Conservation (phyloP, 2,113 vertebrate genomes). For the Leuciscus idus region DNA sequence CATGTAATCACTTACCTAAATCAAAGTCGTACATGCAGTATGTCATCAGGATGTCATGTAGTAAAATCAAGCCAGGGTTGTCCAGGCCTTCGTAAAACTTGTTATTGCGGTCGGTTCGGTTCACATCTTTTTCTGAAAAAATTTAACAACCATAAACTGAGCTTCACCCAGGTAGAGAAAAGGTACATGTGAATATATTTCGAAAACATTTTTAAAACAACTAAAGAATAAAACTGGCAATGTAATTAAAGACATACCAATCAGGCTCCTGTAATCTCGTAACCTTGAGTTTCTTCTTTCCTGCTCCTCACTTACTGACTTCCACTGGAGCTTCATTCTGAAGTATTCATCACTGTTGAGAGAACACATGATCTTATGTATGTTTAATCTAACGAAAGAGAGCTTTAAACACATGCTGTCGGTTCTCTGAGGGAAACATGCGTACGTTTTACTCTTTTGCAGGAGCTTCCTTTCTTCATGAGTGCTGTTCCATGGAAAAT, state of each 20-base stretch:
- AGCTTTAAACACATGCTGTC: not conserved
- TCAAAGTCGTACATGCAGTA: slow-evolving; percentile 99
- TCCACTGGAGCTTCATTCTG: slow-evolving; percentile 98
- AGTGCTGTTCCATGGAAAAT: slow-evolving; percentile 91
- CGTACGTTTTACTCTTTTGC: slow-evolving; percentile 89
- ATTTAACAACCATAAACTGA: not conserved
- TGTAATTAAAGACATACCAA: slow-evolving; percentile 77
- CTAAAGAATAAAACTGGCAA: not conserved
- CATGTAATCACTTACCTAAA: slow-evolving; percentile 83
- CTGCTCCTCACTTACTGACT: slow-evolving; percentile 93
- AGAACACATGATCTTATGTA: not conserved
- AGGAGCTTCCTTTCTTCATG: slow-evolving; percentile 86
- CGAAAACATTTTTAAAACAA: not conserved
- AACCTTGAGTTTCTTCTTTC: slow-evolving; percentile 93
- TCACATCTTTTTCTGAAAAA: slow-evolving; percentile 92
- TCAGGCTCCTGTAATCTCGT: slow-evolving; percentile 93
- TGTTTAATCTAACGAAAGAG: not conserved
- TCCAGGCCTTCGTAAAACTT: slow-evolving; percentile 94
- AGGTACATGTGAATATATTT: not conserved
- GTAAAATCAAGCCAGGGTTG: slow-evolving; percentile 91
- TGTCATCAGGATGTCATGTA: slow-evolving; percentile 98
- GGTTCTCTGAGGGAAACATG: not conserved
- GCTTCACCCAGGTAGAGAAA: not conserved
- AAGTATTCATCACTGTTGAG: slow-evolving; percentile 91
- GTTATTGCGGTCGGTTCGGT: slow-evolving; percentile 94